phyloP scores from a whole-genome alignment of 2,888 invertebrate genomes.

The Coecobrya sp. region DNA sequence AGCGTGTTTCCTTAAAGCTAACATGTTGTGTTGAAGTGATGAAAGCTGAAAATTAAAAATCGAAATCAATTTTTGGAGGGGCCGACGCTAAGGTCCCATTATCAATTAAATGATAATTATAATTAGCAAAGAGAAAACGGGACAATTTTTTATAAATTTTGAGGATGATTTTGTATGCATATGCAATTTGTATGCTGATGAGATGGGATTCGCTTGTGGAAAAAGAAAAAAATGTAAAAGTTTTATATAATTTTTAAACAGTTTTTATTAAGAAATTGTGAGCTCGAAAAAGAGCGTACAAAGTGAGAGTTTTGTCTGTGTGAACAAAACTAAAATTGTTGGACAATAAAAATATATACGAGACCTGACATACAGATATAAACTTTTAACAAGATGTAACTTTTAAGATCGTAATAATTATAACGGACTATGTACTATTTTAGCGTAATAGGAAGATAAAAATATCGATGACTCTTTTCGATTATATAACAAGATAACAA shows the following conservation, averaged over 20 bases:
- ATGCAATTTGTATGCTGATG: too few species aligned
- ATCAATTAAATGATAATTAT: background rate
- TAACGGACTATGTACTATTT: background rate
- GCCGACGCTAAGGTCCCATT: constrained; percentile 43
- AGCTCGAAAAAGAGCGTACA: constrained; percentile 71
- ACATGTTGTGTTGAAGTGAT: background rate
- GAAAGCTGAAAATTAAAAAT: background rate
- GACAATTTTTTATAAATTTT: background rate
- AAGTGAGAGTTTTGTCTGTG: constrained; percentile 42
- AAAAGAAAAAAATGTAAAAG: too few species aligned
- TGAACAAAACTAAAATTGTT: constrained; percentile 46
- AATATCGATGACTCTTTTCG: background rate
- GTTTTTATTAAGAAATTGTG: constrained; percentile 31
- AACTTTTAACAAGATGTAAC: background rate
- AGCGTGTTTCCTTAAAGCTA: background rate
- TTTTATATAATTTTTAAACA: background rate
- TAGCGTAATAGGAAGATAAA: too few species aligned
- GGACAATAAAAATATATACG: constrained; percentile 16
- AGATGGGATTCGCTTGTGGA: too few species aligned
- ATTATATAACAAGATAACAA: background rate
- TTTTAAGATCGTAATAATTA: background rate
- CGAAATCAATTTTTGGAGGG: constrained; percentile 56
- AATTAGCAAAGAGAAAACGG: too few species aligned
- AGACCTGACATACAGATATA: background rate
- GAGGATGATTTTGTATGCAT: too few species aligned